phyloP scores from a whole-genome alignment of 2,113 vertebrate species.

The Daubentonia madagascariensis region DNA sequence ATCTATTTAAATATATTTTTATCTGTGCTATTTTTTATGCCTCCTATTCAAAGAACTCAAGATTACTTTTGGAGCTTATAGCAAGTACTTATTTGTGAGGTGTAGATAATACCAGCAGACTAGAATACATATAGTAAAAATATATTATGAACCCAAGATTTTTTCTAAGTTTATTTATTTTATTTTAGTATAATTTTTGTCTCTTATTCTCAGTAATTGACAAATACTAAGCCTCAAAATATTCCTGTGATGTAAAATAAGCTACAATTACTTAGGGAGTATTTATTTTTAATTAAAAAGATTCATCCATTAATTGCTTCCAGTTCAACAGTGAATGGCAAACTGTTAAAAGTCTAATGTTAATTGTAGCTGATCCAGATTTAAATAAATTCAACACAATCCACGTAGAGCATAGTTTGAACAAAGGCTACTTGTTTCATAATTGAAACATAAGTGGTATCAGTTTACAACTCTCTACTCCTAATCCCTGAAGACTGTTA shows the following conservation, averaged over 20 bases:
- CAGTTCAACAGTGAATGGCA: neutral
- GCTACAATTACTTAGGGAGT: neutral
- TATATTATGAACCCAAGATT: neutral
- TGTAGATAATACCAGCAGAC: neutral
- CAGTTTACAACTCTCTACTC: neutral
- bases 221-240: neutral
- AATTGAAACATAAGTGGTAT: neutral
- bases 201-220: neutral
- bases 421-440: neutral
- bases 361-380: neutral
- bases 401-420: neutral
- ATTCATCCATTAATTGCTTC: neutral
- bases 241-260: neutral
- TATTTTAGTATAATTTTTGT: neutral
- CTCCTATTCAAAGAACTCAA: neutral
- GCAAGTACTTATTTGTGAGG: neutral
- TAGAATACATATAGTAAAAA: neutral
- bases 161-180: slow-evolving; percentile 4
- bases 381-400: neutral
- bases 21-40: neutral
- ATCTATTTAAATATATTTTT: neutral
- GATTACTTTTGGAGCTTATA: neutral
- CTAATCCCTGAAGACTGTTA: neutral
- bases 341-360: neutral
- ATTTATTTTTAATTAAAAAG: slow-evolving; percentile 54